Conservation (phyloP, 2,888 invertebrate species). For the Limnephilus lunatus region DNA sequence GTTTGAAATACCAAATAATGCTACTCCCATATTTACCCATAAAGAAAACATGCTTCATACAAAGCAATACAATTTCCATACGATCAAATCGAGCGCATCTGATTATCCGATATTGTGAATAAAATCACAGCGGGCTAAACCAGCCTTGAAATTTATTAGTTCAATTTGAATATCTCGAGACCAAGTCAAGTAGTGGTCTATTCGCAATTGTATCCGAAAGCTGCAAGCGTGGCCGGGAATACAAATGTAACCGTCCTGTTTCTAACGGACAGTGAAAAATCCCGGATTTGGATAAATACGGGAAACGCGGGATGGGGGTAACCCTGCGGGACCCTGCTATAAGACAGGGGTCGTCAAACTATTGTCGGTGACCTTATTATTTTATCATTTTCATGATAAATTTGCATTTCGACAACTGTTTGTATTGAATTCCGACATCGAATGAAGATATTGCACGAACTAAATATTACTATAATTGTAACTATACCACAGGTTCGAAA, state of each 20-base stretch:
- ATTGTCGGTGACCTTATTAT: too few relatives aligned
- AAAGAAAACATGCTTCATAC: background rate
- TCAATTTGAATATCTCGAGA: background rate
- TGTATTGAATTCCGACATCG: too few relatives aligned
- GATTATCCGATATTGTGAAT: background rate
- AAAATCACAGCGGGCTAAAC: background rate
- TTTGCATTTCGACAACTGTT: too few relatives aligned
- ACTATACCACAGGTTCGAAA: too few relatives aligned
- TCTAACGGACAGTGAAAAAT: constrained; percentile 15
- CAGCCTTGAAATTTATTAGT: background rate
- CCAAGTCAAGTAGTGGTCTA: background rate
- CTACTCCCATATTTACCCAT: too few relatives aligned
- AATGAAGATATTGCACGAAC: too few relatives aligned
- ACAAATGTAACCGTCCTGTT: background rate
- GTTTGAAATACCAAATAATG: too few relatives aligned
- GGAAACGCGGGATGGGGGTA: background rate
- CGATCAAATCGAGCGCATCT: background rate
- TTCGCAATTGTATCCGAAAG: background rate
- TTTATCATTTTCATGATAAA: background rate
- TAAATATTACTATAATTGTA: too few relatives aligned
- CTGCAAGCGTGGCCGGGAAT: background rate
- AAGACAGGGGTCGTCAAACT: background rate
- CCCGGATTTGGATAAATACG: constrained; percentile 18
- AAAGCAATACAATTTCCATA: background rate
- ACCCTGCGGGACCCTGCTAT: background rate